Evolutionary conservation across 1,140 invertebrate genomes (phyloP).

Genomic region (Procambarus clarkii): DNA sequence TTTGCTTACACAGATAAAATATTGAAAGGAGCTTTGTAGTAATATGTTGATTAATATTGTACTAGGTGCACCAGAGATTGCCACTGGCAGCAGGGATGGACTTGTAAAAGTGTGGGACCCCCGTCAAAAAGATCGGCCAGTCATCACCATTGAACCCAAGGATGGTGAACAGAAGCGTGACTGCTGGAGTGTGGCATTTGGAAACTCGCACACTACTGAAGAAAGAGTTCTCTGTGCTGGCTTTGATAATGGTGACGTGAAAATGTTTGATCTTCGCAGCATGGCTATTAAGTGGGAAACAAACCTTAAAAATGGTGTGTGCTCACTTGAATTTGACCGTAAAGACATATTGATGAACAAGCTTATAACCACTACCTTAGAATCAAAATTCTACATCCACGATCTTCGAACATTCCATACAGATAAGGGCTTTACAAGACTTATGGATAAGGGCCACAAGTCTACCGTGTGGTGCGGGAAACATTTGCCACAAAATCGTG

Average conservation of each 20-base stretch:
- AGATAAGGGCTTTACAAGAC: slow-evolving; percentile 88
- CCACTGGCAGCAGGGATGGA: slow-evolving; percentile 94
- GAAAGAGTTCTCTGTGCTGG: slow-evolving; percentile 92
- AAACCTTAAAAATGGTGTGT: slow-evolving; percentile 95
- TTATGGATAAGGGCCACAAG: slow-evolving; percentile 86
- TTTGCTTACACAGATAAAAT: background rate
- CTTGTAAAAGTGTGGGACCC: slow-evolving; percentile 97
- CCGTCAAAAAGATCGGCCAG: slow-evolving; percentile 87
- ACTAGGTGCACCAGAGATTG: slow-evolving; percentile 93
- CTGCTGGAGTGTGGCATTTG: slow-evolving; percentile 92
- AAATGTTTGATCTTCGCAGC: slow-evolving; percentile 93
- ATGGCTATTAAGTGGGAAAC: slow-evolving; percentile 93
- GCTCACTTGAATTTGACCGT: slow-evolving; percentile 92
- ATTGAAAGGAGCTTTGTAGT: background rate
- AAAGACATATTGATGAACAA: slow-evolving; percentile 98
- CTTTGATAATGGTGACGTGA: slow-evolving; percentile 97
- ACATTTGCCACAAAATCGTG: slow-evolving; percentile 95
- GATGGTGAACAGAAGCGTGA: slow-evolving; percentile 81
- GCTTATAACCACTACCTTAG: slow-evolving; percentile 92
- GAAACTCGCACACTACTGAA: slow-evolving; percentile 89
- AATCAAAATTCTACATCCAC: slow-evolving; percentile 93
- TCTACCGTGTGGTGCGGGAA: slow-evolving; percentile 91
- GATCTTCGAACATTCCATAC: slow-evolving; percentile 92
- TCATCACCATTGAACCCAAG: slow-evolving; percentile 88
- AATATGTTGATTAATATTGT: too few relatives aligned